phyloP scores from a whole-genome alignment of 1,140 invertebrate species.

The Bilobella aurantiaca region DNA sequence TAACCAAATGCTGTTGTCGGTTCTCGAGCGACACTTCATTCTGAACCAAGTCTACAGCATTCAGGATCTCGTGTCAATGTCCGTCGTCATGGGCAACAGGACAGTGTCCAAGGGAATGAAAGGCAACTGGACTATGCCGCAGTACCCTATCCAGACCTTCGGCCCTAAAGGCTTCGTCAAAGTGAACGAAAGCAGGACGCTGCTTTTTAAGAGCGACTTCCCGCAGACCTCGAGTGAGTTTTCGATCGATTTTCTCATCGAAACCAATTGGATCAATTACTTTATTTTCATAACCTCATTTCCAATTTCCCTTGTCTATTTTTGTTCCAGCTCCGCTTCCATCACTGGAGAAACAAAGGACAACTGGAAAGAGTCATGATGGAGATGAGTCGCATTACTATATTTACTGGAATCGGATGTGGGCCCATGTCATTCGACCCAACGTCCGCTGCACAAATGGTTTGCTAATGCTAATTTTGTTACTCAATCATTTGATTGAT shows the following conservation, averaged over 20 bases:
- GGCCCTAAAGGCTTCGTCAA: neutral
- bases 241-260: neutral
- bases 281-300: no score
- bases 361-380: neutral
- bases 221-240: neutral
- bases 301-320: no score
- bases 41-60: neutral
- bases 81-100: slow-evolving; percentile 61
- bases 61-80: neutral
- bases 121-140: neutral
- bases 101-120: slow-evolving; percentile 45
- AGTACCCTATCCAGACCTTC: neutral
- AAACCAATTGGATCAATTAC: no score
- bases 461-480: neutral
- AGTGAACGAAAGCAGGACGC: neutral
- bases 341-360: no score
- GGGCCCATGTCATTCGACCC: slow-evolving; percentile 67
- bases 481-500: no score
- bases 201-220: neutral
- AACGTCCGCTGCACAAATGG: slow-evolving; percentile 78
- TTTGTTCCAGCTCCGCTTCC: no score
- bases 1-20: neutral
- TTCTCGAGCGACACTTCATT: neutral
- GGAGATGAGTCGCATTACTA: slow-evolving; percentile 49
- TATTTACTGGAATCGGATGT: slow-evolving; percentile 68